Evolutionary conservation across 2,888 invertebrate species (phyloP).

Genomic region (Xestobium rufovillosum): DNA sequence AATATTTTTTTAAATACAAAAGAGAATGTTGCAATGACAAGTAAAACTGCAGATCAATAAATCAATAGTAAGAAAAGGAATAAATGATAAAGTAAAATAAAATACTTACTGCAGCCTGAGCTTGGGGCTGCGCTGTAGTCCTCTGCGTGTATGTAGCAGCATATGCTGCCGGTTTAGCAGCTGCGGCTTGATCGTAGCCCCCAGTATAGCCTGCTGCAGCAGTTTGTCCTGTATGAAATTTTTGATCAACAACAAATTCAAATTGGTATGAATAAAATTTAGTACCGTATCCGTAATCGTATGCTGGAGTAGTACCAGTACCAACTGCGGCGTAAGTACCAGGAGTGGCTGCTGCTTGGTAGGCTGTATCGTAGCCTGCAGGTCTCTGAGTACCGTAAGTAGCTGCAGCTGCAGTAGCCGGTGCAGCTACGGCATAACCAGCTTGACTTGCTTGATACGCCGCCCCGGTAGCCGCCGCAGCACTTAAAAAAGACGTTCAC

Average conservation of each 20-base stretch:
- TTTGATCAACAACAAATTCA: too few species aligned
- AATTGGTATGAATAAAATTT: too few species aligned
- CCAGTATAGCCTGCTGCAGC: slow-evolving; percentile 58
- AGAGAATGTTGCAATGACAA: too few species aligned
- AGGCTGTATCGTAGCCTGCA: slow-evolving; percentile 75
- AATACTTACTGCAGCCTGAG: slow-evolving; percentile 42
- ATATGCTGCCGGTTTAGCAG: slow-evolving; percentile 63
- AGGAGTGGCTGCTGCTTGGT: slow-evolving; percentile 72
- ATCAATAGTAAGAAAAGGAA: too few species aligned
- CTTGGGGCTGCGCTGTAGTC: slow-evolving; percentile 38
- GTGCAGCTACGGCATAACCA: slow-evolving; percentile 75
- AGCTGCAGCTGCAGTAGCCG: slow-evolving; percentile 73
- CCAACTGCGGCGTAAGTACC: slow-evolving; percentile 54
- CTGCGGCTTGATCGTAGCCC: slow-evolving; percentile 50
- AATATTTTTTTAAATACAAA: too few species aligned
- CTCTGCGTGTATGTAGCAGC: slow-evolving; percentile 64
- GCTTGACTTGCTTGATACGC: slow-evolving; percentile 79
- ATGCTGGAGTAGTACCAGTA: slow-evolving; percentile 52
- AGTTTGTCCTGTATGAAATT: slow-evolving; percentile 54
- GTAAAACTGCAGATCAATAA: too few species aligned
- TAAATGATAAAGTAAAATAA: too few species aligned
- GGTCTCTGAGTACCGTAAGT: slow-evolving; percentile 79
- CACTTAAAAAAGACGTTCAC: slow-evolving; percentile 39
- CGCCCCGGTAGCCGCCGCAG: slow-evolving; percentile 66
- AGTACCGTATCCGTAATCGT: slow-evolving; percentile 65